Evolutionary conservation across 37 sponge, comb jelly and placozoan genomes (phyloP).

Genomic region (Tethya wilhelma): DNA sequence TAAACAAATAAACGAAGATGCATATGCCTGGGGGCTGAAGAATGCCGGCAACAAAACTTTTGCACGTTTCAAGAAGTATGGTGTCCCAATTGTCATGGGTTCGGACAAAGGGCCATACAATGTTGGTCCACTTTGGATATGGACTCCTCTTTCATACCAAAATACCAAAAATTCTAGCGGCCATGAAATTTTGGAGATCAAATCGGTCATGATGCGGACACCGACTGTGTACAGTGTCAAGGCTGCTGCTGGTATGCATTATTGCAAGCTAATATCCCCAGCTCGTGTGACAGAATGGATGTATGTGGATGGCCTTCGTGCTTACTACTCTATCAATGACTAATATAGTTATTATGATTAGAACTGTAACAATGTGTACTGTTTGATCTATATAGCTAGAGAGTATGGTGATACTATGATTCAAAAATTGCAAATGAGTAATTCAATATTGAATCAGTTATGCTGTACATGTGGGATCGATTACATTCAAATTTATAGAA

Average conservation of each 20-base stretch:
- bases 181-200: conserved; percentile 43
- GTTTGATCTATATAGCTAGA: too few relatives aligned
- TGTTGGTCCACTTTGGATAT: conserved; percentile 84
- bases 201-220: conserved; percentile 71
- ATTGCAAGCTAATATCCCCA: conserved; percentile 88
- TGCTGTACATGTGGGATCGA: too few relatives aligned
- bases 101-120: conserved; percentile 86
- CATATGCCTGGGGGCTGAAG: conserved; percentile 60
- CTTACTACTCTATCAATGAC: too few relatives aligned
- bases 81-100: conserved; percentile 79
- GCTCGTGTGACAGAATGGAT: conserved; percentile 88
- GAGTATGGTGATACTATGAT: too few relatives aligned
- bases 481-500: too few relatives aligned
- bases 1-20: conserved; percentile 60
- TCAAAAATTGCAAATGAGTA: too few relatives aligned
- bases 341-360: too few relatives aligned
- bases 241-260: conserved; percentile 79
- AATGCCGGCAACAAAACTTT: conserved; percentile 46
- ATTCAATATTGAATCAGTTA: too few relatives aligned
- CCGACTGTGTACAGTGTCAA: conserved; percentile 59
- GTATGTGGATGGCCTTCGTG: conserved; percentile 86
- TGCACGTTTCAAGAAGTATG: conserved; percentile 55
- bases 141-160: conserved; percentile 53
- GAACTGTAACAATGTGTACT: too few relatives aligned
- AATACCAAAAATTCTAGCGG: conserved; percentile 48